Conservation (phyloP, 2,888 invertebrate species). For the Pristionchus entomophagus region DNA sequence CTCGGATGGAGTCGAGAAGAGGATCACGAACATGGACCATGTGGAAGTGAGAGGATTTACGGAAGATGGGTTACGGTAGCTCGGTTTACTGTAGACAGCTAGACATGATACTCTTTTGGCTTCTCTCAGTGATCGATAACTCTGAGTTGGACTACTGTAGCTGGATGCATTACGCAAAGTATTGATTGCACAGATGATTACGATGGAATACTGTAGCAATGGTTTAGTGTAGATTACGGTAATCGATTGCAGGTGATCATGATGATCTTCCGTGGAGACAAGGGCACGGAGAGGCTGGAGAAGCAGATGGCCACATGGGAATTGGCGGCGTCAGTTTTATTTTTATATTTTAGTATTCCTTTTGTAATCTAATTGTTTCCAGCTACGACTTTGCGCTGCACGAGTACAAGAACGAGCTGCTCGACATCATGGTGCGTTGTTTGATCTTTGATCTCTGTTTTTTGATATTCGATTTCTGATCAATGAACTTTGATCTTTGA, state of each 20-base stretch:
- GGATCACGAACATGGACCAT: conserved; percentile 72
- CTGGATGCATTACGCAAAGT: too few species aligned
- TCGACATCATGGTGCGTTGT: conserved; percentile 56
- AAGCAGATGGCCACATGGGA: conserved; percentile 71
- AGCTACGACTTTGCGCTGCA: conserved; percentile 64
- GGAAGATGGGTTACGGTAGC: background rate
- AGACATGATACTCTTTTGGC: too few species aligned
- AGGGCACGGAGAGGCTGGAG: conserved; percentile 60
- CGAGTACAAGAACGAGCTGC: conserved; percentile 58
- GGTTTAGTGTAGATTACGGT: background rate
- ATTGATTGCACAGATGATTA: too few species aligned
- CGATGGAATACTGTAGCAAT: too few species aligned
- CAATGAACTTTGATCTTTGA: background rate
- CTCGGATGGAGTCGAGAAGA: conserved; percentile 52
- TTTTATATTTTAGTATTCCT: background rate
- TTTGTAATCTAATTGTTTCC: background rate
- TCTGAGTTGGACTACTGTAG: too few species aligned
- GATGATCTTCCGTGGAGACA: conserved; percentile 74
- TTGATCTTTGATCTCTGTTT: background rate
- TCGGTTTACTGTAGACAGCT: too few species aligned
- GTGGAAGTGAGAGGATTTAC: conserved; percentile 58
- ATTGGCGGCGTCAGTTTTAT: conserved; percentile 54
- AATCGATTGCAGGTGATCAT: conserved; percentile 63
- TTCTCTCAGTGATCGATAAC: too few species aligned
- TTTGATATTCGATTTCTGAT: background rate